These are phyloP conservation scores for Spea hammondii DNA, from an alignment of 2,797 vertebrate species.

Conservation along the genomic window DNA sequence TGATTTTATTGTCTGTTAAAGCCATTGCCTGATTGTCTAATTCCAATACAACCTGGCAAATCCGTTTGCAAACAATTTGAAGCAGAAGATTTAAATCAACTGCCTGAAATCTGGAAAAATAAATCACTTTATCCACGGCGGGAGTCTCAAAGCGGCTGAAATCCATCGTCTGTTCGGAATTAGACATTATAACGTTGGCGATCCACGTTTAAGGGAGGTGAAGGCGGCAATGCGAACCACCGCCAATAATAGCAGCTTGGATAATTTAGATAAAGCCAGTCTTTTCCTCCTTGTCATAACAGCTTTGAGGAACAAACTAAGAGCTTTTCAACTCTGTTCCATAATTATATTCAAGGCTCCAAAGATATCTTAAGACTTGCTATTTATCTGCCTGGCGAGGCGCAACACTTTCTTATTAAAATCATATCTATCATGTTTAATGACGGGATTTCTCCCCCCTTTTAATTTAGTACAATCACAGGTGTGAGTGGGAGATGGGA, in stretches of 20 bases:
- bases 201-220: constrained; percentile 14
- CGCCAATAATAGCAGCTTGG: constrained; percentile 39
- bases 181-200: background rate
- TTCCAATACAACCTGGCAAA: no score
- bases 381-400: constrained; percentile 77
- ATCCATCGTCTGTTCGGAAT: constrained; percentile 10
- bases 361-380: constrained; percentile 69
- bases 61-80: no score
- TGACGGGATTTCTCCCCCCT: constrained; percentile 73
- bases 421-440: constrained; percentile 82
- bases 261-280: constrained; percentile 55
- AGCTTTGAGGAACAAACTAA: constrained; percentile 62
- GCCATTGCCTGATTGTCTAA: no score
- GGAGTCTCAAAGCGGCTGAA: background rate
- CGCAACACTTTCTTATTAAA: constrained; percentile 80
- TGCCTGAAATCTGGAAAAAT: background rate
- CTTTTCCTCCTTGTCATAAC: constrained; percentile 56
- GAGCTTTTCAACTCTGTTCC: constrained; percentile 62
- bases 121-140: background rate
- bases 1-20: no score
- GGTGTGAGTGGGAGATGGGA: constrained; percentile 72
- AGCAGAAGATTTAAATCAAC: background rate
- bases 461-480: constrained; percentile 76
- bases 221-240: constrained; percentile 2
- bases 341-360: constrained; percentile 64